Base-by-base conservation (phyloP, 2,113 vertebrate species). In the Spheniscus mendiculus region DNA sequence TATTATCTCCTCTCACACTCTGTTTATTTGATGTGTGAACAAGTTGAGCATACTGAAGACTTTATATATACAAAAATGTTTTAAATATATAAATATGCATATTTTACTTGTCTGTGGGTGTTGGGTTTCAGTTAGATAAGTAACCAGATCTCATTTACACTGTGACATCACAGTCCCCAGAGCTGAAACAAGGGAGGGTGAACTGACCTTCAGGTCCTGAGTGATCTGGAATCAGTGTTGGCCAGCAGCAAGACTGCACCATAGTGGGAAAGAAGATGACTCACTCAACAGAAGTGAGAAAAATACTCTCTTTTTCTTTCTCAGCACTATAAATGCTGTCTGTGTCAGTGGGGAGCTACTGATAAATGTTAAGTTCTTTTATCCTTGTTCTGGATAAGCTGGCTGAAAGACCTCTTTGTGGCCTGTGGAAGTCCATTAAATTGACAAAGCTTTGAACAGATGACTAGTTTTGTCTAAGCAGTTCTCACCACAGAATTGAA, bases 181-280 rank as follows among this genome's bases (percentile, higher is more conserved):
- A 22, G n/a, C 49, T 61, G 59, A 84, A 69, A 10, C 19, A 63
- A 42, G 44, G 14, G 25, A 92, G 4, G 5, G 3, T 63, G 38
- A 38, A 29, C 27, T 53, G 38, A 63, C 10, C 22, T 82, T 87
- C 52, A 44, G 26, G 13, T 58, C 21, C 30, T 49, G 30, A 40
- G 15, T 29, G 29, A 56, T 38, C 50, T 56, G 29, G 14, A 74
- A 32, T 70, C 26, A 42, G 10, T 23, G 20, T 2, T 58, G 69
- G 71, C 14, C 38, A 71, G 29, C 11, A 52, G 13, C 0, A 2
- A 34, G n/a, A 36, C 8, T 20, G 7, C 9, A 12, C 9, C 13
- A 23, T 15, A 21, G 13, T 3, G 14, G 7, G 1, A 66, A 71
- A 74, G 49, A 61, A 44, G 12, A 29, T 58, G 12, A 20, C 5